These are phyloP conservation scores for Meteorus sp. DNA, from an alignment of 1,140 invertebrate genomes.

Conservation along the genomic window DNA sequence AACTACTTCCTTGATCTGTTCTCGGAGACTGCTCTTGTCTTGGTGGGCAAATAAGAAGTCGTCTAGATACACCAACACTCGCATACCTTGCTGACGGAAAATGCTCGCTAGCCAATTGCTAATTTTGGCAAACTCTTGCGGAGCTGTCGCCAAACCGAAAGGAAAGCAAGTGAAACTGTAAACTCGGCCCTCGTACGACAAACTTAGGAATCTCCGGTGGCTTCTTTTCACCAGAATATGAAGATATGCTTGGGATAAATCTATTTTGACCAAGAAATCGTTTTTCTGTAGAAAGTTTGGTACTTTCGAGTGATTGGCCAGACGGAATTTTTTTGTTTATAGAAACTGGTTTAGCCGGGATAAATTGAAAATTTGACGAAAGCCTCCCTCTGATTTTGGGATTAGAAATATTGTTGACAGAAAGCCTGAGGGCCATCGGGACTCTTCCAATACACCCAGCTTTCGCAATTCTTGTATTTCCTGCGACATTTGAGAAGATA, in stretches of 20 bases:
- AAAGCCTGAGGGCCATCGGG: constrained; percentile 30
- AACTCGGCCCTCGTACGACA: constrained; percentile 34
- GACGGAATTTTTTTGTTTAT: constrained; percentile 33
- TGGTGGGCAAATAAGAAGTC: constrained; percentile 38
- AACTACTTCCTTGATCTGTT: constrained; percentile 30
- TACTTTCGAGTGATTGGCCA: constrained; percentile 35
- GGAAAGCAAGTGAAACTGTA: constrained; percentile 34
- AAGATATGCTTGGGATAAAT: constrained; percentile 43
- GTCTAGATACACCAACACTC: constrained; percentile 37
- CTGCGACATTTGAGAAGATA: constrained; percentile 29
- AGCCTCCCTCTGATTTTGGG: constrained; percentile 22
- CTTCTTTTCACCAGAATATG: constrained; percentile 36
- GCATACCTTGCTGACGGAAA: constrained; percentile 30
- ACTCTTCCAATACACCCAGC: constrained; percentile 28
- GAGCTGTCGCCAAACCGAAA: constrained; percentile 42
- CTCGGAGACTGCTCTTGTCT: constrained; percentile 31
- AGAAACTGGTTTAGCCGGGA: constrained; percentile 36
- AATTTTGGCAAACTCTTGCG: constrained; percentile 39
- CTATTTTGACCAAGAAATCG: constrained; percentile 43
- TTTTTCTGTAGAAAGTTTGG: constrained; percentile 36
- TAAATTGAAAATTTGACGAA: constrained; percentile 38
- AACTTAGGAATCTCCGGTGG: constrained; percentile 37
- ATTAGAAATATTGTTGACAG: constrained; percentile 44
- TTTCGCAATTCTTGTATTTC: constrained; percentile 28
- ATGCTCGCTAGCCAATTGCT: constrained; percentile 44